Conservation (phyloP, 2,888 invertebrate genomes). For the Odontothrips loti region DNA sequence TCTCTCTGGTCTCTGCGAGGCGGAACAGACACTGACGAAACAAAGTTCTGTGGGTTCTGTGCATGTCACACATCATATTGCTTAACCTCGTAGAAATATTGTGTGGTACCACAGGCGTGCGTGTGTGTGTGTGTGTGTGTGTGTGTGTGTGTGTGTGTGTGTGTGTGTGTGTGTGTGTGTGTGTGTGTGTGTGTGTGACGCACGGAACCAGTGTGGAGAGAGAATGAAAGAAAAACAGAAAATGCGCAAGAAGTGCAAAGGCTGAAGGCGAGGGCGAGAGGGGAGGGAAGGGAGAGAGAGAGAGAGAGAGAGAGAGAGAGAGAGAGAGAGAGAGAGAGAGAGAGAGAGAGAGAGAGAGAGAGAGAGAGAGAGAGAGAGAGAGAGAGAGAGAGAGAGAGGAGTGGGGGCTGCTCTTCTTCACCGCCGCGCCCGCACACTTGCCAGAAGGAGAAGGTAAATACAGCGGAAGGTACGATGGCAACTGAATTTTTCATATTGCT, state of each 20-base stretch:
- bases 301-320: background rate
- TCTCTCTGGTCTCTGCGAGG: background rate
- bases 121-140: too few relatives aligned
- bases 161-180: too few relatives aligned
- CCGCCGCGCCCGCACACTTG: background rate
- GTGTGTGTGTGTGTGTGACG: too few relatives aligned
- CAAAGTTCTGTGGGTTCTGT: background rate
- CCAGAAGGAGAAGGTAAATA: slow-evolving; percentile 7
- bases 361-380: background rate
- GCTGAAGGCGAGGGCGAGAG: background rate
- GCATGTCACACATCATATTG: background rate
- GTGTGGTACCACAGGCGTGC: background rate
- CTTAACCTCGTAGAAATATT: background rate
- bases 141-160: too few relatives aligned
- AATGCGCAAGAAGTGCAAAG: background rate
- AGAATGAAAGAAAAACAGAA: background rate
- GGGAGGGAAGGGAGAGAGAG: background rate
- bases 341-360: background rate
- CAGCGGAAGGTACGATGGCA: background rate
- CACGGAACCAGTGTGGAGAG: too few relatives aligned
- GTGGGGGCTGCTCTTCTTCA: background rate
- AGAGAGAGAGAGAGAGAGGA: background rate
- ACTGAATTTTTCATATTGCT: slow-evolving; percentile 19
- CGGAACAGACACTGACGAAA: background rate
- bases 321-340: background rate